Percentiles rank a stretch among this genome's conserved stretches.
Evolutionary conservation across 2,797 vertebrate genomes (phyloP).

Genomic region (Siniperca obscura): DNA sequence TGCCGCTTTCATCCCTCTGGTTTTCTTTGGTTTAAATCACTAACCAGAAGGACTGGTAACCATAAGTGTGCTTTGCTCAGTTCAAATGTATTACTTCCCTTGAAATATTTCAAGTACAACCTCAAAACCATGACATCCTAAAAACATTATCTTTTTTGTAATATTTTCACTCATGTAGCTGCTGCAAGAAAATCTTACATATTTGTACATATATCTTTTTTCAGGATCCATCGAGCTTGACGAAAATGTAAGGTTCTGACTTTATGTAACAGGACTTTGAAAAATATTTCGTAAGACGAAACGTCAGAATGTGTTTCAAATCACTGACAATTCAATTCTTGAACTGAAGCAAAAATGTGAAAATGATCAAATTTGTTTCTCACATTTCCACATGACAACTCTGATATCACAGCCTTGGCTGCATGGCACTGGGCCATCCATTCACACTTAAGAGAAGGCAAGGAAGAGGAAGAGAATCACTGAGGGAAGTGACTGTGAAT

Average conservation of each 20-base stretch:
- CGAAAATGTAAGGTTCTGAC: conserved; percentile 2
- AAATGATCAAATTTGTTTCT: conserved; percentile 21
- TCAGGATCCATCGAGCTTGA: neutral
- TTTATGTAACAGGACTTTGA: neutral
- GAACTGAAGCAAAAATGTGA: conserved; percentile 24
- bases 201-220: neutral
- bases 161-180: neutral
- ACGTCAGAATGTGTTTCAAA: conserved; percentile 10
- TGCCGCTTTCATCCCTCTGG: neutral
- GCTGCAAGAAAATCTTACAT: neutral
- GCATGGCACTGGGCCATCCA: conserved; percentile 22
- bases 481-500: conserved; percentile 52
- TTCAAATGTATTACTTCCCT: neutral
- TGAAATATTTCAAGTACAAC: neutral
- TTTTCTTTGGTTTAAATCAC: conserved; percentile 8
- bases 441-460: conserved; percentile 31
- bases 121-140: neutral
- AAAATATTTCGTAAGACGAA: neutral
- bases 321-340: neutral
- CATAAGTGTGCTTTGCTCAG: neutral
- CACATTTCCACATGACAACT: conserved; percentile 27
- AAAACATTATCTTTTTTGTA: neutral
- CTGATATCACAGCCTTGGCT: conserved; percentile 19
- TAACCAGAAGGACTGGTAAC: conserved; percentile 2
- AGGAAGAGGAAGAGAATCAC: conserved; percentile 3